phyloP scores from a whole-genome alignment of 1,140 invertebrate genomes.

The Anastatus disparis region DNA sequence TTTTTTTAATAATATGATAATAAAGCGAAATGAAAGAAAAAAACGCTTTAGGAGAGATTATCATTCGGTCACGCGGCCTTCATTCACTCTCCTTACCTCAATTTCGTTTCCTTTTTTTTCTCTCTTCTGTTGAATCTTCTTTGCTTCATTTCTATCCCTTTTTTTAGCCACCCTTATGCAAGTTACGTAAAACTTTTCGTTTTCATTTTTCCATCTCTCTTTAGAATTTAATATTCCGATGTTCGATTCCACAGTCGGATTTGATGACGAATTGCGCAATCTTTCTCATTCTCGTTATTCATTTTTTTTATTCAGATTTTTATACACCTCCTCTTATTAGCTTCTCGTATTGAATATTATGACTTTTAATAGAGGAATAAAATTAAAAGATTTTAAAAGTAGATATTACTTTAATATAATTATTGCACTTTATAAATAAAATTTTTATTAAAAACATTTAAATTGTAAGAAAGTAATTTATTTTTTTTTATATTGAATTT shows the following conservation, averaged over 20 bases:
- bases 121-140: constrained; percentile 37
- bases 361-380: too few relatives aligned
- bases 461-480: too few relatives aligned
- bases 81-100: constrained; percentile 44
- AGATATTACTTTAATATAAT: too few relatives aligned
- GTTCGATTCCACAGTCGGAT: constrained; percentile 4
- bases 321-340: too few relatives aligned
- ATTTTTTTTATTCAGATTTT: too few relatives aligned
- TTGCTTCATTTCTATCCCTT: too few relatives aligned
- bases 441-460: too few relatives aligned
- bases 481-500: too few relatives aligned
- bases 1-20: constrained; percentile 68
- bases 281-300: background rate
- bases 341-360: too few relatives aligned
- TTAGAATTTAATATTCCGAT: constrained; percentile 23
- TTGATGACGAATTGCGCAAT: background rate
- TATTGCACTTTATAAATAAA: too few relatives aligned
- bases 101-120: constrained; percentile 21
- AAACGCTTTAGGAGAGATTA: constrained; percentile 61
- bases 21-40: constrained; percentile 65
- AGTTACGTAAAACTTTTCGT: constrained; percentile 31
- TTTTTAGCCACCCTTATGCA: too few relatives aligned
- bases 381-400: too few relatives aligned
- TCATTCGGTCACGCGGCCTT: constrained; percentile 57
- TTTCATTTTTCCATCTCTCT: constrained; percentile 20